Percentiles rank a stretch among this genome's conserved stretches.
These are phyloP conservation scores for Homalodisca vitripennis DNA, from an alignment of 1,140 invertebrate species.

Conservation along the genomic window DNA sequence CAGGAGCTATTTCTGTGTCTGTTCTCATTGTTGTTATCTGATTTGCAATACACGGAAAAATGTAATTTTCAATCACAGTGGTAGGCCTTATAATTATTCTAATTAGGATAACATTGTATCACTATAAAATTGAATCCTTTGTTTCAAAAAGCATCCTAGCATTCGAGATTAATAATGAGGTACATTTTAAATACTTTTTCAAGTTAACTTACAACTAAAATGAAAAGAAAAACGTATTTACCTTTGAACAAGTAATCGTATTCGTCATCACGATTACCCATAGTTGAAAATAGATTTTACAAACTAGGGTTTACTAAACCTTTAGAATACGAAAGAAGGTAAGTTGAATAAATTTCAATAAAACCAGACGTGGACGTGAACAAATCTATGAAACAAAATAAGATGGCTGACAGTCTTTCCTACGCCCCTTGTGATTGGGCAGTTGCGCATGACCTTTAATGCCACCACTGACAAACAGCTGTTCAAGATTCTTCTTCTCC, in stretches of 20 bases:
- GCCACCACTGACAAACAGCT: constrained; percentile 30
- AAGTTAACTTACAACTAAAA: not conserved
- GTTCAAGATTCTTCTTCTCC: too few relatives aligned
- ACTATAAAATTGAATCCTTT: too few relatives aligned
- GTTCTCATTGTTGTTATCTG: too few relatives aligned
- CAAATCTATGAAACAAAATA: constrained; percentile 14
- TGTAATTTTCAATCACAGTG: too few relatives aligned
- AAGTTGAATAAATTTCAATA: not conserved
- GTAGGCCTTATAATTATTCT: too few relatives aligned
- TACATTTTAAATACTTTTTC: too few relatives aligned
- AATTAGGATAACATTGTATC: too few relatives aligned
- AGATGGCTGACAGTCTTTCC: constrained; percentile 29
- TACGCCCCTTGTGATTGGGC: constrained; percentile 32
- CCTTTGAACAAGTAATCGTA: constrained; percentile 99
- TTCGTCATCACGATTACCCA: constrained; percentile 98
- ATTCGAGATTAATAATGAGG: too few relatives aligned
- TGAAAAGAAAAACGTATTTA: not conserved
- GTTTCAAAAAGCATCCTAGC: too few relatives aligned
- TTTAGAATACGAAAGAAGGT: not conserved
- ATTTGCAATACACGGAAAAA: too few relatives aligned
- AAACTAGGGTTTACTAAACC: not conserved
- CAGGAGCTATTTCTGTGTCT: too few relatives aligned
- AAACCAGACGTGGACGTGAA: not conserved
- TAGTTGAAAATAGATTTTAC: constrained; percentile 47
- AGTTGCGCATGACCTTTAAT: constrained; percentile 33